Base-by-base conservation (phyloP, 2,888 invertebrate genomes). In the Dioctria linearis region DNA sequence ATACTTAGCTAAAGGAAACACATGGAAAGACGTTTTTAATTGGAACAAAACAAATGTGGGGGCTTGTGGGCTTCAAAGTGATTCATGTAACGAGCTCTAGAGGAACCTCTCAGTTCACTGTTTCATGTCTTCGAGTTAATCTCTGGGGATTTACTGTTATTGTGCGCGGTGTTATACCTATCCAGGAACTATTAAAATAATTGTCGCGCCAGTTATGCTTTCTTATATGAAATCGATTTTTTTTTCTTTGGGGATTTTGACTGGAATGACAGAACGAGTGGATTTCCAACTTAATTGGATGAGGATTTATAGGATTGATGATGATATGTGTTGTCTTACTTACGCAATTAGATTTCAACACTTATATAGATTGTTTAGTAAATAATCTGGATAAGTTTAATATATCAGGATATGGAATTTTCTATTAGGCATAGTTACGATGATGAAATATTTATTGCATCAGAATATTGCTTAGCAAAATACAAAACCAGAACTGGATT, bases 1-100 rank as follows among this genome's bases (percentile, higher is more conserved):
- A 49, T 51, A 63, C 76, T 63, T 76, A 49, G 39, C 54, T 42
- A 63, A 54, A 65, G 57, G 57, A 42, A 67, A 78, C 66, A 57
- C 54, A 66, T 11, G 25, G 51, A 61, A 57, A 66, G 66, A 78
- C 67, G 67, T 78, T 78, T n/a, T 78, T 78, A 78, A 78, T 78
- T 78, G 78, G 78, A 78, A 78, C 78, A 78, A 78, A 78, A 78
- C 66, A 57, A 78, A 76, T 76, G 76, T 63, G 76, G 76, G 63
- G 63, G 63, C 61, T 73, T 37, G 63, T 63, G 76, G 76, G 76
- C 63, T 63, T 37, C 59, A 63, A 11, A 46, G 76, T 76, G 76
- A 76, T 76, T 76, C 76, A 76, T 76, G 76, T 76, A 76, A 76
- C 76, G 67, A 78, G 66, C 57, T 37, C 25, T 25, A 25, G 25